A percentile compares a stretch with the other conserved stretches of the same genome.
phyloP scores from a whole-genome alignment of 2,113 vertebrate species.

The Opisthocomus hoazin region DNA sequence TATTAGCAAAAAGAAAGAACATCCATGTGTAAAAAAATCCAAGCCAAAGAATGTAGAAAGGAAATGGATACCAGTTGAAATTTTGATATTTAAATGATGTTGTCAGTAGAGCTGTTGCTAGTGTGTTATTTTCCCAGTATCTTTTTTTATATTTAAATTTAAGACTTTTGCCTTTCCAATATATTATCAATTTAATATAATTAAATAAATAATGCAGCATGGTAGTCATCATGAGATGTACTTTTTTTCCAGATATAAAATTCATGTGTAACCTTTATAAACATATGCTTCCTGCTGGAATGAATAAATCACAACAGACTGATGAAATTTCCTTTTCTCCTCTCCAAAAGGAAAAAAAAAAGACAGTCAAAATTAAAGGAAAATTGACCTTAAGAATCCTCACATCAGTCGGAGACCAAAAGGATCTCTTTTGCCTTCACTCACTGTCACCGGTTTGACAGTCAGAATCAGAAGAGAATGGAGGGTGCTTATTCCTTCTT shows the following conservation, averaged over 20 bases:
- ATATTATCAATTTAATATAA: background rate
- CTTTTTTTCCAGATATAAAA: background rate
- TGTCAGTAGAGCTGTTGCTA: background rate
- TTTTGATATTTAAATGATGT: background rate
- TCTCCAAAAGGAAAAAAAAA: background rate
- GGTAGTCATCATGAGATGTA: background rate
- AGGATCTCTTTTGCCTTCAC: background rate
- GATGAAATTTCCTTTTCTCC: fast-evolving
- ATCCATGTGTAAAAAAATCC: background rate
- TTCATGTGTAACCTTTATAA: background rate
- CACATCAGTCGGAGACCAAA: background rate
- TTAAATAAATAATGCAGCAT: too few relatives aligned
- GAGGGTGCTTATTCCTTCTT: background rate
- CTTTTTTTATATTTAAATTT: background rate
- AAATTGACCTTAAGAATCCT: background rate
- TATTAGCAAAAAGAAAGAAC: background rate
- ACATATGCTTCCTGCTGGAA: background rate
- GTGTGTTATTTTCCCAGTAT: background rate
- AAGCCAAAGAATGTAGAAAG: background rate
- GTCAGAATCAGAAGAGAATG: background rate
- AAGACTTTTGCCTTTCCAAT: background rate
- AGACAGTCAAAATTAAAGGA: background rate
- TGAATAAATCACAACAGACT: background rate
- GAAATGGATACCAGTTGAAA: background rate
- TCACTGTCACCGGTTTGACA: background rate